Conservation (phyloP, 2,113 vertebrate species). For the Bos indicus region DNA sequence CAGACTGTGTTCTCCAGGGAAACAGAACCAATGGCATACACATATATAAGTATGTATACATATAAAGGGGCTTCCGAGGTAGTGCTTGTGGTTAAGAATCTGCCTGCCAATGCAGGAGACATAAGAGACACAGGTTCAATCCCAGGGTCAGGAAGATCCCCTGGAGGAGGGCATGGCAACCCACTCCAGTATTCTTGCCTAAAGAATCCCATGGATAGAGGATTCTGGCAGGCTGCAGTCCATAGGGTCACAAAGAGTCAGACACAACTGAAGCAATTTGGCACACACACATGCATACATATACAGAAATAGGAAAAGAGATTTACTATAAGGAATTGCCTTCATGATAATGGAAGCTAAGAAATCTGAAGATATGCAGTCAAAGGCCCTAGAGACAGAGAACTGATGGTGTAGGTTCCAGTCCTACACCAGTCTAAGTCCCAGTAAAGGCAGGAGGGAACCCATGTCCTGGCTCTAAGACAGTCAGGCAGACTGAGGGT, state of each 20-base stretch:
- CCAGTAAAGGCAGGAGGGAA: not conserved
- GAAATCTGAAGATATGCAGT: not conserved
- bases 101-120: not conserved
- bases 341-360: not conserved
- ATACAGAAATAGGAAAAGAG: not conserved
- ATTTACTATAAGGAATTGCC: not conserved
- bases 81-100: not conserved
- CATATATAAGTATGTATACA: not conserved
- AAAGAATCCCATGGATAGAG: not conserved
- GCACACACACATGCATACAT: not conserved
- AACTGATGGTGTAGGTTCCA: not conserved
- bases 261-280: not conserved
- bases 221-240: not conserved
- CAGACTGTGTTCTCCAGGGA: not conserved
- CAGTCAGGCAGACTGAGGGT: not conserved
- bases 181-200: not conserved
- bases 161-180: not conserved
- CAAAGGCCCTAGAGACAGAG: not conserved
- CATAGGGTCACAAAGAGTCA: not conserved
- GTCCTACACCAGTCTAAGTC: not conserved
- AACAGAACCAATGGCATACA: not conserved
- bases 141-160: not conserved
- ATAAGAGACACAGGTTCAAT: not conserved
- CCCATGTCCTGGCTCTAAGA: not conserved
- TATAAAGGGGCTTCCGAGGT: not conserved